These are phyloP conservation scores for Andrena fulva DNA, from an alignment of 2,888 invertebrate species.

Conservation along the genomic window DNA sequence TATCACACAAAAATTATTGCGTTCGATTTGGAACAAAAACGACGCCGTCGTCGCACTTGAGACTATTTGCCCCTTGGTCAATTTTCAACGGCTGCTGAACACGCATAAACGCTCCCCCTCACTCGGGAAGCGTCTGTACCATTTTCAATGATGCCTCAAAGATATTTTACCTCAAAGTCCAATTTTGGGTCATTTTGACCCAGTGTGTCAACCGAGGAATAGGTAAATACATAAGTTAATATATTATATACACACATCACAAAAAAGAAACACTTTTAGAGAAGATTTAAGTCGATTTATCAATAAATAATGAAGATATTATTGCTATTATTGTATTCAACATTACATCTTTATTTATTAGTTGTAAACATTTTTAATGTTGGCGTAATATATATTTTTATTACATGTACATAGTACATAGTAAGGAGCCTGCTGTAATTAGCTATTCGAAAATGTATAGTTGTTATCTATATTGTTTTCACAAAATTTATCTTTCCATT, in stretches of 20 bases:
- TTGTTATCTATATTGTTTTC: conserved; percentile 41
- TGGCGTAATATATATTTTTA: conserved; percentile 68
- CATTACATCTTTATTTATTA: conserved; percentile 64
- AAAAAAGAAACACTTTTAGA: conserved; percentile 41
- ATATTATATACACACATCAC: conserved; percentile 42
- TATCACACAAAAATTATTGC: too few relatives aligned
- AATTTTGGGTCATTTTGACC: too few relatives aligned
- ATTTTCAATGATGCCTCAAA: too few relatives aligned
- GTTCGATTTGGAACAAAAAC: too few relatives aligned
- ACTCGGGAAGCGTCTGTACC: too few relatives aligned
- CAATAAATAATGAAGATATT: conserved; percentile 44
- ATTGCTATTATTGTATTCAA: conserved; percentile 60
- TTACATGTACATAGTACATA: conserved; percentile 55
- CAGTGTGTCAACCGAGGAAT: too few relatives aligned
- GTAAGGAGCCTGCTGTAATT: conserved; percentile 30
- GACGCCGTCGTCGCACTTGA: too few relatives aligned
- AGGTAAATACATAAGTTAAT: conserved; percentile 31
- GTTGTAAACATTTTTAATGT: conserved; percentile 63
- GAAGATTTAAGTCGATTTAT: conserved; percentile 50
- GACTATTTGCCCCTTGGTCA: too few relatives aligned
- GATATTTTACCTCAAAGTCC: too few relatives aligned
- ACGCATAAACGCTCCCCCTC: too few relatives aligned
- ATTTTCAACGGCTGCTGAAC: too few relatives aligned
- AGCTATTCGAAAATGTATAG: conserved; percentile 36
- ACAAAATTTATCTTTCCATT: conserved; percentile 52